A percentile compares a stretch with the other conserved stretches of the same genome.
Conservation (phyloP, 2,797 vertebrate species). For the Pseudomugil gertrudae region DNA sequence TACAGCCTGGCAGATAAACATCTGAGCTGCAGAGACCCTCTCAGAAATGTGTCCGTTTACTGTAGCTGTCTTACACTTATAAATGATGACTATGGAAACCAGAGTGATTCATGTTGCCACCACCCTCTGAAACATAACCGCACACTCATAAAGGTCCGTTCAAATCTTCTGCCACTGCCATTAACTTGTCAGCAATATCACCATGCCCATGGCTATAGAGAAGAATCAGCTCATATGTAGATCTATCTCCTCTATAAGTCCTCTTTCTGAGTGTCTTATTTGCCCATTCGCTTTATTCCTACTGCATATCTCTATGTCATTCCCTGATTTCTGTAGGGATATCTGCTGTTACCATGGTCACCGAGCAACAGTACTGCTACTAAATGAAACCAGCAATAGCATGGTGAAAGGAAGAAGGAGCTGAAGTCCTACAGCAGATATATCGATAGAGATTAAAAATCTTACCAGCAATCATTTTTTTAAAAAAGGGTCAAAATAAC, state of each 20-base stretch:
- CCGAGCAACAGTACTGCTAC: background rate
- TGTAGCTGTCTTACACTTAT: background rate
- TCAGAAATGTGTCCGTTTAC: background rate
- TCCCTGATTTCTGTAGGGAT: background rate
- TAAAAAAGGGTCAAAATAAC: background rate
- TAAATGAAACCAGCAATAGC: background rate
- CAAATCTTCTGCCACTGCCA: background rate
- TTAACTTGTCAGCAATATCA: background rate
- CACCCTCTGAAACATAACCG: background rate
- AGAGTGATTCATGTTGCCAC: background rate
- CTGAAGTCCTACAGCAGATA: background rate
- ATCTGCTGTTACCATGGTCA: background rate
- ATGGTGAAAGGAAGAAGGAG: background rate
- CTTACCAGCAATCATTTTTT: background rate
- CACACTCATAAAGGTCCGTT: background rate
- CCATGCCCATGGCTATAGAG: background rate
- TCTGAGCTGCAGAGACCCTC: background rate
- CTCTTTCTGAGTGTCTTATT: background rate
- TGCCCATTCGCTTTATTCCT: background rate
- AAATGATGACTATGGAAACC: background rate
- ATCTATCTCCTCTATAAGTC: background rate
- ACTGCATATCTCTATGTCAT: background rate
- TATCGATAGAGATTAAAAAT: background rate
- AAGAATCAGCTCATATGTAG: background rate
- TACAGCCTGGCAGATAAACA: background rate